A percentile compares a stretch with the other conserved stretches of the same genome.
Conservation (phyloP, 2,888 invertebrate genomes). For the Zootermopsis nevadensis region DNA sequence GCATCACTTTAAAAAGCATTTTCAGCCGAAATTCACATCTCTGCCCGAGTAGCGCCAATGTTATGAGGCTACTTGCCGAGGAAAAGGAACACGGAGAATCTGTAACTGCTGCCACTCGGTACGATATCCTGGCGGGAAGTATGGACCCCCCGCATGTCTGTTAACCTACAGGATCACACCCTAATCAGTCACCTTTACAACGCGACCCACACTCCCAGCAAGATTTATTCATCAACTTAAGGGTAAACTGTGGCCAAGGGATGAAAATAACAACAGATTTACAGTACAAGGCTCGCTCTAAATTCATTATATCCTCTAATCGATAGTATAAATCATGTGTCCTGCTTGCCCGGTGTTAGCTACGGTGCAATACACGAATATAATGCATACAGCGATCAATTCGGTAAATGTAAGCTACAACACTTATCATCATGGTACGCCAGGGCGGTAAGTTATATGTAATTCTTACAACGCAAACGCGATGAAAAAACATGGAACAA, state of each 20-base stretch:
- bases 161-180: constrained; percentile 8
- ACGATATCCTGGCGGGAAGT: neutral
- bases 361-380: too few species aligned
- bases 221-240: neutral
- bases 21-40: too few species aligned
- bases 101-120: neutral
- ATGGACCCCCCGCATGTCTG: neutral
- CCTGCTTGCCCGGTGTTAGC: too few species aligned
- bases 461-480: too few species aligned
- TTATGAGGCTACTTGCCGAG: neutral
- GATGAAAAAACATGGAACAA: too few species aligned
- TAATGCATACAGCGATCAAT: too few species aligned
- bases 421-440: too few species aligned
- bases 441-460: too few species aligned
- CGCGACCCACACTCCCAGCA: neutral
- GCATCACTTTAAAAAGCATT: too few species aligned
- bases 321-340: too few species aligned
- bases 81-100: neutral
- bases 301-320: too few species aligned
- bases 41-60: neutral
- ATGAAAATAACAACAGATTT: neutral
- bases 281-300: neutral
- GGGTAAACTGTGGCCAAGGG: neutral
- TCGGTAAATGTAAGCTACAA: too few species aligned
- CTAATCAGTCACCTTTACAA: constrained; percentile 13